Evolutionary conservation across 2,113 vertebrate species (phyloP).

Genomic region (Phrynosoma platyrhinos): DNA sequence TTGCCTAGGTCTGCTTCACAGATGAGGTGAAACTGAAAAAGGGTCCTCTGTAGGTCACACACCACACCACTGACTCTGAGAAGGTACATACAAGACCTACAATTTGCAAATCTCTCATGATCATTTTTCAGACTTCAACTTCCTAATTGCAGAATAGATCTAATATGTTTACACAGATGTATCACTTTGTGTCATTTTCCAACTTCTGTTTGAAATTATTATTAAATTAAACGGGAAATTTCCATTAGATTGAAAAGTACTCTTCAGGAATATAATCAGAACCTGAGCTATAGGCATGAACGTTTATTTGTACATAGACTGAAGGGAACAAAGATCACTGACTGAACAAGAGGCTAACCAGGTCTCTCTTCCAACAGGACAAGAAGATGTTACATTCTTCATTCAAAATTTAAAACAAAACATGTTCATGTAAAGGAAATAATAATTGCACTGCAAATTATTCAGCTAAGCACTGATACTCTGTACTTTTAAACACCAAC

Average conservation of each 20-base stretch:
- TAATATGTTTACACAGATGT: neutral
- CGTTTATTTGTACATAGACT: slow-evolving; percentile 68
- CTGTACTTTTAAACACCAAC: slow-evolving; percentile 7
- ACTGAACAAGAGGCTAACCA: slow-evolving; percentile 33
- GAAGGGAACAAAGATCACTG: slow-evolving; percentile 46
- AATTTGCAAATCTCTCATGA: neutral
- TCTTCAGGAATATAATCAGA: accelerated
- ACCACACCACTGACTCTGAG: too few species aligned
- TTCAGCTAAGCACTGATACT: slow-evolving; percentile 9
- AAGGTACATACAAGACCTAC: neutral
- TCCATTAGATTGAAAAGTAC: neutral
- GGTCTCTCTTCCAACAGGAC: slow-evolving; percentile 42
- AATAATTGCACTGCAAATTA: slow-evolving; percentile 19
- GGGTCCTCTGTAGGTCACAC: too few species aligned
- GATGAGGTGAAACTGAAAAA: neutral
- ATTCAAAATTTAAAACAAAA: slow-evolving; percentile 18
- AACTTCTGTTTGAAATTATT: too few species aligned
- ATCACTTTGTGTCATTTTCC: neutral
- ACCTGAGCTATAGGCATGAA: neutral
- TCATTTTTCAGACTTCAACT: neutral
- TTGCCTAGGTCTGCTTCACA: neutral
- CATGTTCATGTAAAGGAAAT: slow-evolving; percentile 9
- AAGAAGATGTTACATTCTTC: slow-evolving; percentile 26
- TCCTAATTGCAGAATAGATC: neutral
- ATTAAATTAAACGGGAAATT: neutral